Evolutionary conservation across 1,140 invertebrate genomes (phyloP).

Genomic region (Hypsibius dujardini): DNA sequence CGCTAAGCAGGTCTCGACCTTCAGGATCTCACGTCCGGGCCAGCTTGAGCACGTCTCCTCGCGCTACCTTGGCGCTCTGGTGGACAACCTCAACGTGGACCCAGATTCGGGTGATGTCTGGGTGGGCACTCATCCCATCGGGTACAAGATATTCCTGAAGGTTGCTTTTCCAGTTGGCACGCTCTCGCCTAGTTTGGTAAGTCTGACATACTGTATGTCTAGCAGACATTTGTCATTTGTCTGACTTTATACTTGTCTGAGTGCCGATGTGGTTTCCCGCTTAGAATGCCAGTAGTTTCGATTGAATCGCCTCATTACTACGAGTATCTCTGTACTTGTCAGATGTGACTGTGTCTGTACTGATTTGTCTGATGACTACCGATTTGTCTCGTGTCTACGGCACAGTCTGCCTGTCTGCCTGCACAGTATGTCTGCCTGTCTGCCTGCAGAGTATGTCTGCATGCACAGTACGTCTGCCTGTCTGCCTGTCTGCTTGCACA

Average conservation of each 20-base stretch:
- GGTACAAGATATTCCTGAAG: background rate
- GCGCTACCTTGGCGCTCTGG: background rate
- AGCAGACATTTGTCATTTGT: background rate
- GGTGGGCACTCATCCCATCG: background rate
- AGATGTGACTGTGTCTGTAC: no score
- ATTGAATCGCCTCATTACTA: background rate
- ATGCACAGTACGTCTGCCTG: no score
- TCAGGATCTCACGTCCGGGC: background rate
- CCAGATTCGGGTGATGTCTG: background rate
- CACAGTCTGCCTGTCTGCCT: no score
- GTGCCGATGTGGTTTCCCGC: background rate
- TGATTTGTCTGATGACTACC: no score
- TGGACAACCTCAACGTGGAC: background rate
- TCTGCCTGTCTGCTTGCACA: no score
- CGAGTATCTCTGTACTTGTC: no score
- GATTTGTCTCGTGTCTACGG: no score
- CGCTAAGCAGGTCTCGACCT: background rate
- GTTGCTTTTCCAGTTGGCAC: background rate
- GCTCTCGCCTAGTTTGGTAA: background rate
- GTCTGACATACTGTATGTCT: background rate
- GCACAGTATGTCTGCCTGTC: no score
- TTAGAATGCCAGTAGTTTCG: background rate
- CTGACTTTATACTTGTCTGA: background rate
- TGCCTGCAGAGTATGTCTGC: no score
- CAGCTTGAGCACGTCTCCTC: background rate